These are phyloP conservation scores for Mactra quadrangularis DNA, from an alignment of 1,140 invertebrate species.

Conservation along the genomic window DNA sequence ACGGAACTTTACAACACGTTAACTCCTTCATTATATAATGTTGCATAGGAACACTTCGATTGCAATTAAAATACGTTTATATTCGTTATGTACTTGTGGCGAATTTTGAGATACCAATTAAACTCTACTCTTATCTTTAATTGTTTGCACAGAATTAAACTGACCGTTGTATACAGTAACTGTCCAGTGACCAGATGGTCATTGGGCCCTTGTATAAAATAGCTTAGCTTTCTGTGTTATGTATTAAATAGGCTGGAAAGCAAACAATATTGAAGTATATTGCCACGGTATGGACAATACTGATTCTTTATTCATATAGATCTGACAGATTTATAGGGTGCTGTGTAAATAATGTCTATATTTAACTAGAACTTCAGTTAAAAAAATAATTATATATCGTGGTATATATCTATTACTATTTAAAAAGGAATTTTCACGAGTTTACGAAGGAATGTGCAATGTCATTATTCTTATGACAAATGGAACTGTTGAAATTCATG, in stretches of 20 bases:
- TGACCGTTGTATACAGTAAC: background rate
- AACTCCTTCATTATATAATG: too few relatives aligned
- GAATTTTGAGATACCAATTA: conserved; percentile 42
- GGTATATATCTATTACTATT: conserved; percentile 21
- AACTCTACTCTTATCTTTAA: conserved; percentile 36
- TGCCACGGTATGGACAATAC: conserved; percentile 28
- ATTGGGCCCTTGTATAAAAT: background rate
- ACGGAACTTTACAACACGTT: too few relatives aligned
- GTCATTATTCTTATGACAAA: conserved; percentile 28
- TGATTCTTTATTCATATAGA: conserved; percentile 19
- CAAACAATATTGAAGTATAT: conserved; percentile 37
- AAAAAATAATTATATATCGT: conserved; percentile 38
- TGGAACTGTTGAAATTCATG: too few relatives aligned
- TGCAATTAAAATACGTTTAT: background rate
- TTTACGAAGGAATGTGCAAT: conserved; percentile 50
- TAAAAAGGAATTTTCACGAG: conserved; percentile 51
- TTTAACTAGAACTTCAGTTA: conserved; percentile 42
- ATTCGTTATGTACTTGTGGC: background rate
- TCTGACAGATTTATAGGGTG: conserved; percentile 53
- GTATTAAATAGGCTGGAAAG: conserved; percentile 21
- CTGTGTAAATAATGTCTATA: conserved; percentile 25
- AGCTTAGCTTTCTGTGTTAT: background rate
- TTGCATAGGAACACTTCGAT: too few relatives aligned
- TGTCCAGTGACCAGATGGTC: conserved; percentile 11
- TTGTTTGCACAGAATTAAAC: conserved; percentile 55